Percentiles rank a stretch among this genome's conserved stretches.
Conservation (phyloP, 2,113 vertebrate genomes). For the Anolis carolinensis region DNA sequence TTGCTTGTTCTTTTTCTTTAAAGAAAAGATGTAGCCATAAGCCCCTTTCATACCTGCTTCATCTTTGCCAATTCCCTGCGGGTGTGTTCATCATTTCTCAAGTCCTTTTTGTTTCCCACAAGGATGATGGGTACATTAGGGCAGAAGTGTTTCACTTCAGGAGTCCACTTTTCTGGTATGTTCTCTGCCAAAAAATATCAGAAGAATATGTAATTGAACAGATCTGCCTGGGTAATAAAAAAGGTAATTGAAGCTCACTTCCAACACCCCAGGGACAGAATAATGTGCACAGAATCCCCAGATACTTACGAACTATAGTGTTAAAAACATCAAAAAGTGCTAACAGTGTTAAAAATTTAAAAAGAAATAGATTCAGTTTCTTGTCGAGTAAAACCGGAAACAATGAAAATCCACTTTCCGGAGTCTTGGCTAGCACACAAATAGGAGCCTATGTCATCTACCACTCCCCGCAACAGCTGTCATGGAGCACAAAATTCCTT, state of each 20-base stretch:
- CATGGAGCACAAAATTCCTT: background rate
- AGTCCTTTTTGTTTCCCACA: slow-evolving; percentile 97
- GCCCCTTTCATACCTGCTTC: slow-evolving; percentile 85
- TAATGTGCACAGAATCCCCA: background rate
- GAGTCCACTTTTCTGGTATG: slow-evolving; percentile 98
- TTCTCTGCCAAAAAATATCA: slow-evolving; percentile 82
- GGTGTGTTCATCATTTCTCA: slow-evolving; percentile 94
- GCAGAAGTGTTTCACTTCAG: slow-evolving; percentile 98
- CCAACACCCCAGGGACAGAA: background rate
- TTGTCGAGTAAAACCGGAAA: background rate
- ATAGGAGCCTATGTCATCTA: background rate
- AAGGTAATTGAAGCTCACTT: too few relatives aligned
- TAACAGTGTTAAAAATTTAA: background rate
- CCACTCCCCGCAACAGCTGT: background rate
- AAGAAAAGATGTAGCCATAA: background rate
- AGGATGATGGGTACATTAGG: slow-evolving; percentile 97
- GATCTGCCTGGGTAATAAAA: background rate
- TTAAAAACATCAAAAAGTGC: background rate
- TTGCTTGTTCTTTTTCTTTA: background rate
- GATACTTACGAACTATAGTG: background rate
- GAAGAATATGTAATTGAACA: background rate
- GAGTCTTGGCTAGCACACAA: background rate
- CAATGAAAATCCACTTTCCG: background rate
- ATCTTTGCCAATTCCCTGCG: slow-evolving; percentile 94
- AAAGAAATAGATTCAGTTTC: background rate